phyloP scores from a whole-genome alignment of 2,113 vertebrate genomes.

The Leiothrix lutea region DNA sequence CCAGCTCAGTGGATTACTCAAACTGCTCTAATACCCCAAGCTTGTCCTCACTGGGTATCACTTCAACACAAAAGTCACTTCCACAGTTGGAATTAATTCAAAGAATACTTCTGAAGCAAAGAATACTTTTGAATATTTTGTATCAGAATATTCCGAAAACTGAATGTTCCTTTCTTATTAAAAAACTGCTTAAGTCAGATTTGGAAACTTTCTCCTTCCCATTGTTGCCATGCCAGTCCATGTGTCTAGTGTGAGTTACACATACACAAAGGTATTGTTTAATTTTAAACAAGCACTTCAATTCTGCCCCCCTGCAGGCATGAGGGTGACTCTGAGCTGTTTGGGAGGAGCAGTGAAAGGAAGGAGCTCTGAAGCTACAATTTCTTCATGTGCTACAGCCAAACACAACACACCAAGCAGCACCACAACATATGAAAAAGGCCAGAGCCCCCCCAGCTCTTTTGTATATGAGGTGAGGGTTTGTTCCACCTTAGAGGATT shows the following conservation, averaged over 20 bases:
- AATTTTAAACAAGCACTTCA: not conserved
- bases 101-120: not conserved
- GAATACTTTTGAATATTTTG: too few relatives aligned
- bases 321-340: not conserved
- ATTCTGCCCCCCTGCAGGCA: not conserved
- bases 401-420: not conserved
- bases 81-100: not conserved
- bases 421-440: not conserved
- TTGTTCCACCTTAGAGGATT: not conserved
- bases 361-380: not conserved
- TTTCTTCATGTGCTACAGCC: not conserved
- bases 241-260: not conserved
- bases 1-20: not conserved
- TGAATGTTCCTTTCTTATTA: not conserved
- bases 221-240: not conserved
- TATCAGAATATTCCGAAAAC: not conserved
- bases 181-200: not conserved
- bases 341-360: not conserved
- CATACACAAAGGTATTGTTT: not conserved
- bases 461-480: not conserved
- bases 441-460: not conserved
- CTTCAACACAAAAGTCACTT: rapidly evolving
- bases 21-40: not conserved
- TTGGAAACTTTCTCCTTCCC: not conserved
- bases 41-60: not conserved